A percentile compares a stretch with the other conserved stretches of the same genome.
These are phyloP conservation scores for Silurus lanzhouensis DNA, from an alignment of 2,797 vertebrate genomes.

Conservation along the genomic window DNA sequence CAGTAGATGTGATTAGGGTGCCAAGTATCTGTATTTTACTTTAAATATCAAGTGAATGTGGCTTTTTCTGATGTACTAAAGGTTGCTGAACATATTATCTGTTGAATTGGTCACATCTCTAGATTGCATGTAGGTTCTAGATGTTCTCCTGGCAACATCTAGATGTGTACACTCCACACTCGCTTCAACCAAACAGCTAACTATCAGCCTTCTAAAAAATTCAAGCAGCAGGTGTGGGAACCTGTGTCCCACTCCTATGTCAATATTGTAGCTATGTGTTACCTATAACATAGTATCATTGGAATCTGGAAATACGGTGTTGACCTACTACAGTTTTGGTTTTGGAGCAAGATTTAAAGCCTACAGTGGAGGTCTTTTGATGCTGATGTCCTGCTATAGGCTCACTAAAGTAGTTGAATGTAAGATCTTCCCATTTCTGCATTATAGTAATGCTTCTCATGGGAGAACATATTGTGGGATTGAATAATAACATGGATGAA, in stretches of 20 bases:
- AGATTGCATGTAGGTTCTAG: neutral
- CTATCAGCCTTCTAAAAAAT: slow-evolving; percentile 3
- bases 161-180: neutral
- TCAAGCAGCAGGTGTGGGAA: neutral
- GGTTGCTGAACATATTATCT: neutral
- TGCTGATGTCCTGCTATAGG: neutral
- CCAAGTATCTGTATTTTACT: neutral
- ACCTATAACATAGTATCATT: neutral
- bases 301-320: neutral
- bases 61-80: no score
- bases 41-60: neutral
- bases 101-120: neutral
- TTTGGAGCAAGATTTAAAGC: neutral
- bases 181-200: neutral
- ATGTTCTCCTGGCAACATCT: neutral
- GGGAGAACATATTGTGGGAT: neutral
- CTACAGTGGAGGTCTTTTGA: neutral
- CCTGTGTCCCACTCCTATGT: neutral
- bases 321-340: neutral
- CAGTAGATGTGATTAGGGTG: neutral
- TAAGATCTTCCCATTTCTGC: neutral
- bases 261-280: neutral
- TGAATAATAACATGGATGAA: neutral
- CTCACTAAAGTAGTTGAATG: neutral
- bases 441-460: neutral